phyloP scores from a whole-genome alignment of 2,113 vertebrate species.

The Acrocephalus arundinaceus region DNA sequence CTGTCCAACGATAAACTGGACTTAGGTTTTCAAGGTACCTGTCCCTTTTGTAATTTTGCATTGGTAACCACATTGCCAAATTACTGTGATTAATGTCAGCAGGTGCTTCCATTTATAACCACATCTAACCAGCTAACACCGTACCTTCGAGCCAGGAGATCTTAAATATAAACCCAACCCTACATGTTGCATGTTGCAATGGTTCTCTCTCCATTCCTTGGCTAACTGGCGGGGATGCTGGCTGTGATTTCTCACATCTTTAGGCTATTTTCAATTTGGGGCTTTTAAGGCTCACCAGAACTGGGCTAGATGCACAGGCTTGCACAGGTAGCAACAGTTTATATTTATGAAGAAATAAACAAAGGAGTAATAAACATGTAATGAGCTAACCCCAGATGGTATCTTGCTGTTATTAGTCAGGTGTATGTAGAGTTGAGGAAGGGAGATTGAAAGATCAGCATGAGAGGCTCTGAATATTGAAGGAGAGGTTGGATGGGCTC shows the following conservation, averaged over 20 bases:
- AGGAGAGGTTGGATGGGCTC: background rate
- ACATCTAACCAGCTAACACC: background rate
- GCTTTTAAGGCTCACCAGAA: slow-evolving; percentile 29
- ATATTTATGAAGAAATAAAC: slow-evolving; percentile 54
- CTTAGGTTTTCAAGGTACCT: background rate
- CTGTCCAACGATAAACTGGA: background rate
- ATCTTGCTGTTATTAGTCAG: slow-evolving; percentile 47
- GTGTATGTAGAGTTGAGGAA: background rate
- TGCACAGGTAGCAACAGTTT: slow-evolving; percentile 39
- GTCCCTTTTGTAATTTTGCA: background rate
- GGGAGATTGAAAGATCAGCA: background rate
- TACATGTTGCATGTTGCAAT: background rate
- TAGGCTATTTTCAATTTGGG: slow-evolving; percentile 51
- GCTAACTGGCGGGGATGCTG: background rate
- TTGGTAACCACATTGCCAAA: background rate
- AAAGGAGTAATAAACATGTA: slow-evolving; percentile 53
- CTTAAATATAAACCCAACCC: background rate
- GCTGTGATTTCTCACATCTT: background rate
- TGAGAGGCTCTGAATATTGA: background rate
- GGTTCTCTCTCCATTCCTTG: background rate
- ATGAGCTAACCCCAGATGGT: slow-evolving; percentile 56
- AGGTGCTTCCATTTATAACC: slow-evolving; percentile 40
- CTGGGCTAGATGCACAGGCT: background rate
- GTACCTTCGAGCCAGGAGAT: background rate
- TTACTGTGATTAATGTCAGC: slow-evolving; percentile 23